phyloP scores from a whole-genome alignment of 2,888 invertebrate genomes.

The Temnothorax unifasciatus region DNA sequence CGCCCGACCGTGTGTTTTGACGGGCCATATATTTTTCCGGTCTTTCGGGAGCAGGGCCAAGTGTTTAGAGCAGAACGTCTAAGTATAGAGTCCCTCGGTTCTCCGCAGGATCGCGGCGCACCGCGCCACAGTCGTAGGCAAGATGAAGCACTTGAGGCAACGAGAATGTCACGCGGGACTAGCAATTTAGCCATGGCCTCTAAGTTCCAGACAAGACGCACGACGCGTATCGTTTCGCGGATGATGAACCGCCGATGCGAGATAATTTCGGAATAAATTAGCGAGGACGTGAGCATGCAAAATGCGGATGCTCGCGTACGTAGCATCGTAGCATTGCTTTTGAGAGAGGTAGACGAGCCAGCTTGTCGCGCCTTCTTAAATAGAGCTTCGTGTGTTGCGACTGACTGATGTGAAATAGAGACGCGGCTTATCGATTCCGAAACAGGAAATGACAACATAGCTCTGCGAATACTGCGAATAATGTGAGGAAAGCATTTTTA shows the following conservation, averaged over 20 bases:
- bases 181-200: constrained; percentile 49
- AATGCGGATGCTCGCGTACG: constrained; percentile 37
- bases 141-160: constrained; percentile 64
- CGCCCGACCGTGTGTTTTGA: constrained; percentile 73
- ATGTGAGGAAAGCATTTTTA: background rate
- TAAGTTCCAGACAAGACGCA: constrained; percentile 43
- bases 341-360: constrained; percentile 35
- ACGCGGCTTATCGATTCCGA: constrained; percentile 42
- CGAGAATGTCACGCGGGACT: constrained; percentile 57
- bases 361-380: constrained; percentile 53
- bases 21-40: constrained; percentile 76
- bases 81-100: constrained; percentile 77
- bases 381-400: constrained; percentile 44
- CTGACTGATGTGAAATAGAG: constrained; percentile 30
- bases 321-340: constrained; percentile 1
- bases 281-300: constrained; percentile 53
- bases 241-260: constrained; percentile 56
- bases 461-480: background rate
- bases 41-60: constrained; percentile 80
- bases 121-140: constrained; percentile 48
- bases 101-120: constrained; percentile 43
- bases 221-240: constrained; percentile 48
- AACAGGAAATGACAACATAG: constrained; percentile 12
- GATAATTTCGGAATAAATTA: constrained; percentile 58
- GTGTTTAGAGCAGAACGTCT: constrained; percentile 79